Percentiles rank a stretch among this genome's conserved stretches.
Evolutionary conservation across 2,113 vertebrate genomes (phyloP).

Genomic region (Oreochromis niloticus): DNA sequence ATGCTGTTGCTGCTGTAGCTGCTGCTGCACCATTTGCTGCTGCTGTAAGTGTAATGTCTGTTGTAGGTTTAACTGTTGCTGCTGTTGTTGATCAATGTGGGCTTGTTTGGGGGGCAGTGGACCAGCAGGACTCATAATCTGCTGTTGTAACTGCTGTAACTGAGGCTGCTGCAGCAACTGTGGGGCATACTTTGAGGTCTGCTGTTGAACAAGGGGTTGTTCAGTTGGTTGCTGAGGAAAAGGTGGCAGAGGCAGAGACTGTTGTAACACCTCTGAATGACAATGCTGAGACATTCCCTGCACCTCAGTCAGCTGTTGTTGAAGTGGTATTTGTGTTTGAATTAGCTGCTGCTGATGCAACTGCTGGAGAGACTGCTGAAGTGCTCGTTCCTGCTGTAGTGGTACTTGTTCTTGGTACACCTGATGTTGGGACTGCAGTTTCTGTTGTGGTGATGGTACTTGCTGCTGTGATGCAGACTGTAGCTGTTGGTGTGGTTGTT

Average conservation of each 20-base stretch:
- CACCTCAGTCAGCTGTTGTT: constrained; percentile 35
- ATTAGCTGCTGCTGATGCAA: constrained; percentile 45
- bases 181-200: neutral
- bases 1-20: constrained; percentile 45
- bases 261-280: constrained; percentile 35
- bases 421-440: constrained; percentile 16
- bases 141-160: constrained; percentile 39
- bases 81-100: constrained; percentile 37
- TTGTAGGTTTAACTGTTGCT: constrained; percentile 45
- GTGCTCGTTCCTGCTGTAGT: constrained; percentile 31
- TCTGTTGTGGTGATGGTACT: neutral
- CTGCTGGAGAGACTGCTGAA: constrained; percentile 49
- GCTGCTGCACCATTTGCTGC: constrained; percentile 42
- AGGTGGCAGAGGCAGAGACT: constrained; percentile 33
- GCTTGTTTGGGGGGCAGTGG: constrained; percentile 32
- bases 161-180: constrained; percentile 45
- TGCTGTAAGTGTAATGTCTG: constrained; percentile 49
- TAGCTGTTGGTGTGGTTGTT: neutral
- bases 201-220: constrained; percentile 21
- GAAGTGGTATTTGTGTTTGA: constrained; percentile 33
- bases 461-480: constrained; percentile 34
- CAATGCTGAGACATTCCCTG: neutral
- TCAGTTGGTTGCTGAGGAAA: constrained; percentile 34
- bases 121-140: constrained; percentile 19
- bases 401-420: constrained; percentile 43